These are phyloP conservation scores for Hydropotes inermis DNA, from an alignment of 2,113 vertebrate species.

Conservation along the genomic window DNA sequence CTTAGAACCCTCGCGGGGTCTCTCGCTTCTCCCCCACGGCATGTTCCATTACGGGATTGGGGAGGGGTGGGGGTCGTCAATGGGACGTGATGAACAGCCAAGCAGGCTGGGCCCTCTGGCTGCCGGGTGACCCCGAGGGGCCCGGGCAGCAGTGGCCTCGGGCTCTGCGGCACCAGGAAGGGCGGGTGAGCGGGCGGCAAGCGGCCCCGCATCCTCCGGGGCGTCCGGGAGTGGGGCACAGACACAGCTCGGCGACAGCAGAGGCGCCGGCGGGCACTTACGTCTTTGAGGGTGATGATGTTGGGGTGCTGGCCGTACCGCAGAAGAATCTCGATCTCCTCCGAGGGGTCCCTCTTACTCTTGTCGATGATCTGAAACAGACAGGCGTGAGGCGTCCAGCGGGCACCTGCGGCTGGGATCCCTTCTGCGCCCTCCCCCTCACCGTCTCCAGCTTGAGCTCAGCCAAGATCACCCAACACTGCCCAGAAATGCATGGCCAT, in stretches of 20 bases:
- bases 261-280: slow-evolving; percentile 78
- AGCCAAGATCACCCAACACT: fast-evolving
- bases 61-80: neutral
- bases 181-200: fast-evolving
- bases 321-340: slow-evolving; percentile 96
- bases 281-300: slow-evolving; percentile 94
- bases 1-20: fast-evolving
- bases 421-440: neutral
- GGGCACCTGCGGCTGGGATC: fast-evolving
- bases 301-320: slow-evolving; percentile 96
- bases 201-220: fast-evolving
- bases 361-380: slow-evolving; percentile 91
- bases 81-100: fast-evolving
- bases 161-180: fast-evolving
- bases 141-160: fast-evolving
- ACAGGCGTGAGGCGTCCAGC: neutral
- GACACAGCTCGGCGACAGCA: fast-evolving
- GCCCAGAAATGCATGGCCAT: fast-evolving
- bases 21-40: fast-evolving
- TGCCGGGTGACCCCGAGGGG: neutral
- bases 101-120: fast-evolving
- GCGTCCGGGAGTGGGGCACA: fast-evolving
- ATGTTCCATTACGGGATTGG: fast-evolving
- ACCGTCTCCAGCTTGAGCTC: neutral
- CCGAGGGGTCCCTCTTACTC: slow-evolving; percentile 91